Base-by-base conservation (phyloP, 2,888 invertebrate species). In the Andrena chrysosceles region DNA sequence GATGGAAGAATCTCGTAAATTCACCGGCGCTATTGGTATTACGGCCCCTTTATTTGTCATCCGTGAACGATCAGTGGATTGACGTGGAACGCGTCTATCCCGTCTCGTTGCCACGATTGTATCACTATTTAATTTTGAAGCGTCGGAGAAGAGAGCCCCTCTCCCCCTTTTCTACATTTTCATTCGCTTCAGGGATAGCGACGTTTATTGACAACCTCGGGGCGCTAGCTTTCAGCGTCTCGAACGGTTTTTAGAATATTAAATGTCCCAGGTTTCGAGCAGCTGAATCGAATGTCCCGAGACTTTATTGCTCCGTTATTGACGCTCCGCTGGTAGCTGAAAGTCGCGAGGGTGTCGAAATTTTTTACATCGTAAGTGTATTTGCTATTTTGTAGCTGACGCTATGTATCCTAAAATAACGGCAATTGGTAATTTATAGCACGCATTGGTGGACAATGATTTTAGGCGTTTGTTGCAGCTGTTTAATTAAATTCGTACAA, bases 81-180 rank as follows among this genome's bases (percentile, higher is more conserved):
- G 67, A 54, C 33, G 67, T 23, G 52, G 33, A 68, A 23, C 56
- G 56, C 20, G 54, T 56, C 54, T 54, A 35, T 67, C 49, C 8
- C 29, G 49, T 69, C 68, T 16, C 20, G 13, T 23, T n/a, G n/a
- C 16, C 56, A 16, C 60, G 60, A n/a, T 68, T 56, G 33, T 52
- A 33, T 54, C 54, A 42, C 68, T 56, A 69, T 69, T 69, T 69
- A 69, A 56, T 69, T 69, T 56, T 33, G 56, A 52, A 31, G 52
- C 67, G 52, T 16, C 67, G 33, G 52, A 20, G 67, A 52, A 31
- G 33, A 56, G 8, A 8, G 23, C 4, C 10, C 10, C 56, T 26
- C 23, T 26, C 20, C 20, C 8, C n/a, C 5, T 31, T 4, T 20
- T 29, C 49, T 49, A 10, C 42, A n/a, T 64, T 20, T 20, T 48